Evolutionary conservation across 2,888 invertebrate genomes (phyloP).

Genomic region (Thecocarcelia acutangulata): DNA sequence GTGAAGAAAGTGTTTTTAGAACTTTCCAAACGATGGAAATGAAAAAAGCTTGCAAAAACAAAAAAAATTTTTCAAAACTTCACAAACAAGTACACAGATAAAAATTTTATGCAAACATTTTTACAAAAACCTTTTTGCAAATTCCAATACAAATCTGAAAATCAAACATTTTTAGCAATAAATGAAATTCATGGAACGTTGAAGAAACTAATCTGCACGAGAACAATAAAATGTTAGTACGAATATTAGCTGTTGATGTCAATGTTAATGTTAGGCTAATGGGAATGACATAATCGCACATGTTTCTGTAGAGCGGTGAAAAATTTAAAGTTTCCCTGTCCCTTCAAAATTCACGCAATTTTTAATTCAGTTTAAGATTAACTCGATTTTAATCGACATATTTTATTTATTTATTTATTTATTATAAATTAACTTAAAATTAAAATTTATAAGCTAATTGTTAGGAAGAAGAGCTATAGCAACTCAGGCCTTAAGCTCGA

Average conservation of each 20-base stretch:
- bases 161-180: constrained; percentile 66
- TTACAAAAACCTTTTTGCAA: constrained; percentile 53
- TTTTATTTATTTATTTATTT: too few species aligned
- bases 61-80: not conserved
- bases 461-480: too few species aligned
- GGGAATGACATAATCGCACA: not conserved
- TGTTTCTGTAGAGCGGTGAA: not conserved
- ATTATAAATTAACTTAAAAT: too few species aligned
- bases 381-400: too few species aligned
- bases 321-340: too few species aligned
- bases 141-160: constrained; percentile 56
- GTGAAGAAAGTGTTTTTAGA: too few species aligned
- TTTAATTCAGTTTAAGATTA: too few species aligned
- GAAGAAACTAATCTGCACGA: constrained; percentile 41
- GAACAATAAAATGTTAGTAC: constrained; percentile 48
- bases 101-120: constrained; percentile 19
- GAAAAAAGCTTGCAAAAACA: not conserved
- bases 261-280: constrained; percentile 25
- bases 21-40: too few species aligned
- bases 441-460: too few species aligned
- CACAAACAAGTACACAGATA: not conserved
- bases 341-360: too few species aligned
- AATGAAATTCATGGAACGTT: constrained; percentile 53
- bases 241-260: constrained; percentile 37
- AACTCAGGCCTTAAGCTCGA: too few species aligned